phyloP scores from a whole-genome alignment of 1,140 invertebrate species.

The Druon quercuslanigerum region DNA sequence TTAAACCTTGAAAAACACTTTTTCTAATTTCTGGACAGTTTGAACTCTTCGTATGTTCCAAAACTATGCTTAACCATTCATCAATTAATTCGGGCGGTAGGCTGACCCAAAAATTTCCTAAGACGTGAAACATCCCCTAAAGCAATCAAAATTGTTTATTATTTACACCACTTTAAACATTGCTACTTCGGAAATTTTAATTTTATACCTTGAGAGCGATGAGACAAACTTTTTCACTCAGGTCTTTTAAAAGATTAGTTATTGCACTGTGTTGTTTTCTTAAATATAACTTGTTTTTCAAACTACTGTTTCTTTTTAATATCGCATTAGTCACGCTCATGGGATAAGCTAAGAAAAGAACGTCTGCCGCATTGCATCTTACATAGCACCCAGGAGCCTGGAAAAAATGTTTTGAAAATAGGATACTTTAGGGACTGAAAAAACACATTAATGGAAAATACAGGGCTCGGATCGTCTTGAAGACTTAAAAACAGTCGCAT shows the following conservation, averaged over 20 bases:
- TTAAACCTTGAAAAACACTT: conserved; percentile 46
- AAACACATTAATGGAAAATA: too few species aligned
- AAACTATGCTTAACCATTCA: conserved; percentile 46
- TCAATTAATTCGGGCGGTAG: conserved; percentile 38
- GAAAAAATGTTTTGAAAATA: not conserved
- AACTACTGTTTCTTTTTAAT: conserved; percentile 7
- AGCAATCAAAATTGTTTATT: conserved; percentile 7
- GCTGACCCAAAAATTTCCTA: conserved; percentile 47
- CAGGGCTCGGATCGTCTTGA: too few species aligned
- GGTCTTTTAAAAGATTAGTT: conserved; percentile 46
- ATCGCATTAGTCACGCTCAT: not conserved
- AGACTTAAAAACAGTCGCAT: too few species aligned
- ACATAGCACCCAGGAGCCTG: conserved; percentile 49
- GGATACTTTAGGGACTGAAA: too few species aligned
- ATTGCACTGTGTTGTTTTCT: conserved; percentile 46
- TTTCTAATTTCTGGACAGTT: conserved; percentile 43
- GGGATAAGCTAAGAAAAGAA: conserved; percentile 50
- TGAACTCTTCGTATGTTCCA: conserved; percentile 35
- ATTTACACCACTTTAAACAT: not conserved
- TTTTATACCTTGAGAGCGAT: conserved; percentile 51
- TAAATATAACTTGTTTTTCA: conserved; percentile 36
- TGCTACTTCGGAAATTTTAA: not conserved
- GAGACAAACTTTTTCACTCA: conserved; percentile 45
- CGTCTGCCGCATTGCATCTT: conserved; percentile 55
- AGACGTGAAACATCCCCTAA: conserved; percentile 44